Conservation (phyloP, 2,888 invertebrate genomes). For the Clusia tigrina region DNA sequence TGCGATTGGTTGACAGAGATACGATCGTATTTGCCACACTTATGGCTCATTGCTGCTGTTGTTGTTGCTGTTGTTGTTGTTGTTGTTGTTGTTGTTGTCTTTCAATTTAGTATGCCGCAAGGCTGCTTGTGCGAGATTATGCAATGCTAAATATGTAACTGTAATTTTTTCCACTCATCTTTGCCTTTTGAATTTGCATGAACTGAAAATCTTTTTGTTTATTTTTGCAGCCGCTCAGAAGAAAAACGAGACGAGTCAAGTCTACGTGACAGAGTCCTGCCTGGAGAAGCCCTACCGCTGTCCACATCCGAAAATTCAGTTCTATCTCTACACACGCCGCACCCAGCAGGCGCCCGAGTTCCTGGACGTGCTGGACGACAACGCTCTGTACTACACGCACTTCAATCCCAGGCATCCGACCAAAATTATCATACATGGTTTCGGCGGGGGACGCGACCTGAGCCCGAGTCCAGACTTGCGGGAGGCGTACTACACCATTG, state of each 20-base stretch:
- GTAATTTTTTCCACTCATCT: neutral
- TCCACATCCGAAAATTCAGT: constrained; percentile 84
- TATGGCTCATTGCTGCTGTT: neutral
- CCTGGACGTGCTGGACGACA: constrained; percentile 74
- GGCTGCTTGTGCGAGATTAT: neutral
- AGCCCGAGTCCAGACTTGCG: constrained; percentile 87
- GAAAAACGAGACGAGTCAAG: constrained; percentile 63
- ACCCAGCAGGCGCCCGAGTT: constrained; percentile 79
- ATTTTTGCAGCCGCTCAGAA: constrained; percentile 48
- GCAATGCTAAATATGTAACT: too few relatives aligned
- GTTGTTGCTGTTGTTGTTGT: neutral
- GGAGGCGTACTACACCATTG: constrained; percentile 80
- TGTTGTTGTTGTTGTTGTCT: neutral
- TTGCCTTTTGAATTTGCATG: neutral
- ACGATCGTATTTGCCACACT: neutral
- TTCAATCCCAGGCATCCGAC: constrained; percentile 83
- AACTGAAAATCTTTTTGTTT: neutral
- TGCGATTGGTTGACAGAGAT: neutral
- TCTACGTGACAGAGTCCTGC: constrained; percentile 82
- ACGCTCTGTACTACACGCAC: constrained; percentile 76
- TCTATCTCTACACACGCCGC: constrained; percentile 81
- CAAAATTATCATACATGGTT: constrained; percentile 90
- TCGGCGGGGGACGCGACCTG: constrained; percentile 83
- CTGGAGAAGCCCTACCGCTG: constrained; percentile 81
- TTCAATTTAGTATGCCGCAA: neutral